Evolutionary conservation across 2,113 vertebrate genomes (phyloP), one percentile per base, ranked within the genome.

Genomic region (Jacana jacana): DNA sequence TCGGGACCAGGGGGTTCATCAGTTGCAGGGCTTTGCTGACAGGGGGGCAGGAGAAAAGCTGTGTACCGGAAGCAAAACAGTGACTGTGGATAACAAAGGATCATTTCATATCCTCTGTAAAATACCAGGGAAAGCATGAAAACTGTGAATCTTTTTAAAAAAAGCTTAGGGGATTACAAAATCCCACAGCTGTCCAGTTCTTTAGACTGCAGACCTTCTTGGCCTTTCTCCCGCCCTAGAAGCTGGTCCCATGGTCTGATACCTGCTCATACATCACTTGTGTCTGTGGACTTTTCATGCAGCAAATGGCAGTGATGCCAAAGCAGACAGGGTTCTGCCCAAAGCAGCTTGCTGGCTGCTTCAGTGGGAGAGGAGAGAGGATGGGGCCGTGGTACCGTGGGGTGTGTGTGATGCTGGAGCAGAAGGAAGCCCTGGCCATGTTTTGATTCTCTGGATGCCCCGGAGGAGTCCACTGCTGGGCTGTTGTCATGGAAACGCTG

Each of bases 281-380:
- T 10, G 57, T 12, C 6, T 35, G 0, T 2, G 11, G 25, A 35
- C 6, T 20, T 19, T 4, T 9, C 11, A 1, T 17, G 28, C n/a
- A 3, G 37, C 30, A 25, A 51, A 17, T 35, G 48, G 18, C 58
- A 27, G 13, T 1, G 17, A 6, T 30, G 27, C 25, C 49, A 18
- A 35, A 71, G 63, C 81, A 69, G 89, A 6, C 31, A 25, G 39
- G 46, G 72, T 25, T 57, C 37, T 77, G 86, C 69, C 68, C 63
- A 18, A 4, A 24, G 52, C 10, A 19, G 17, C 25, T 13, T 37
- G 52, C 20, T 3, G 4, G 33, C 25, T 63, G 5, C 24, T 31
- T 30, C 31, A 51, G 66, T 18, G 6, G 0, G 0, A 58, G 46
- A 17, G 35, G 10, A 39, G 58, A 17, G 11, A 19, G 40, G 37